Evolutionary conservation across 2,888 invertebrate species (phyloP).

Genomic region (Branchipolynoe longqiensis): DNA sequence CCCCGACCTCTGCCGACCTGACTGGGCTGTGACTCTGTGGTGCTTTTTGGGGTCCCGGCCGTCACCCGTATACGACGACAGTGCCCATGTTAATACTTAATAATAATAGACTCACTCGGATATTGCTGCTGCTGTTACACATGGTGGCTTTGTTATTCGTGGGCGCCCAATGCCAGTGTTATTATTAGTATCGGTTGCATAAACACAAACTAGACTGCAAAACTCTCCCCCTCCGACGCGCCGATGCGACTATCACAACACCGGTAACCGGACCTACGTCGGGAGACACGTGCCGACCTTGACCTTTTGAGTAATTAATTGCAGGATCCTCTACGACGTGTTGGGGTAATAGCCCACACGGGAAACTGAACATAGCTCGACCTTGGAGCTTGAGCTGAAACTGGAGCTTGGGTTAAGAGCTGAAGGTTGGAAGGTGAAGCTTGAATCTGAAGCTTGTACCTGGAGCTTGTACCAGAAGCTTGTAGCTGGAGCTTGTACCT

Average conservation of each 20-base stretch:
- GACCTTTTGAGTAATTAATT: too few species aligned
- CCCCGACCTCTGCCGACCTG: slow-evolving; percentile 38
- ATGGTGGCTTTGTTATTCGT: neutral
- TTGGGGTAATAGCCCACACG: too few species aligned
- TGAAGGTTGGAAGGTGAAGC: too few species aligned
- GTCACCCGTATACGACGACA: neutral
- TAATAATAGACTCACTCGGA: neutral
- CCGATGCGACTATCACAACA: too few species aligned
- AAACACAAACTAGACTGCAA: slow-evolving; percentile 1
- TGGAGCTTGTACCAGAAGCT: too few species aligned
- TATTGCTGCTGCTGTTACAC: neutral
- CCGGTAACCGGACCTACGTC: too few species aligned
- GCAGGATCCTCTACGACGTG: too few species aligned
- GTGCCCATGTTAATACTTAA: neutral
- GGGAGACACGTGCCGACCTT: too few species aligned
- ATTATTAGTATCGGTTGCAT: slow-evolving; percentile 1
- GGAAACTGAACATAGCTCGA: slow-evolving; percentile 8
- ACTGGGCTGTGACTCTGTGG: slow-evolving; percentile 15
- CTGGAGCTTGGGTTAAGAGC: too few species aligned
- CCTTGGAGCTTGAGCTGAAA: neutral
- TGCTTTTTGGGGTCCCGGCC: neutral
- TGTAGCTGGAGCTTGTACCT: too few species aligned
- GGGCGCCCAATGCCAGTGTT: neutral
- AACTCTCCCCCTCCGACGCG: too few species aligned
- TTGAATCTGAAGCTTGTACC: too few species aligned